phyloP scores from a whole-genome alignment of 2,888 invertebrate genomes.

The Cylindroiulus punctatus region DNA sequence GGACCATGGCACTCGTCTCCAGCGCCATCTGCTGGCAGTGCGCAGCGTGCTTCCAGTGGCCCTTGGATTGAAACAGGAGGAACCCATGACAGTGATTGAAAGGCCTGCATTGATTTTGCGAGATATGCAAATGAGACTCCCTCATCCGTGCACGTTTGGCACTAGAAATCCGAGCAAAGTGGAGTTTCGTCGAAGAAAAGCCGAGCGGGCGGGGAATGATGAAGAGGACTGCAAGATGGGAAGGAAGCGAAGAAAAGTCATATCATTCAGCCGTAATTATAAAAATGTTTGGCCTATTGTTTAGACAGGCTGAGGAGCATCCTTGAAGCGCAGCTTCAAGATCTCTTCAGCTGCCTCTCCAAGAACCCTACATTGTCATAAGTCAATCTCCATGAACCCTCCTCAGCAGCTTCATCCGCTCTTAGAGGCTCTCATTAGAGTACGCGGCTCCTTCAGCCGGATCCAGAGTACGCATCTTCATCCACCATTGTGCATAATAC shows the following conservation, averaged over 20 bases:
- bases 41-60: neutral
- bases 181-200: constrained; percentile 38
- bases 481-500: constrained; percentile 38
- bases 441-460: constrained; percentile 23
- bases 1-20: neutral
- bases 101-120: constrained; percentile 31
- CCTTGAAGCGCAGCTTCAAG: constrained; percentile 51
- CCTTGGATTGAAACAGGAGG: neutral
- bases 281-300: constrained; percentile 55
- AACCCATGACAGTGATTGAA: constrained; percentile 21
- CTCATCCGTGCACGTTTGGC: constrained; percentile 5
- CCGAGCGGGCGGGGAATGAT: constrained; percentile 20
- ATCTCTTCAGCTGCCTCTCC: constrained; percentile 48
- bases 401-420: constrained; percentile 43
- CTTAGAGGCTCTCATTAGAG: constrained; percentile 42
- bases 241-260: constrained; percentile 48
- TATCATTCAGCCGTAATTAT: constrained; percentile 51
- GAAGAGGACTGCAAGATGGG: constrained; percentile 15
- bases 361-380: constrained; percentile 50
- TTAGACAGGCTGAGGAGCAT: constrained; percentile 53
- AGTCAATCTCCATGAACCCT: constrained; percentile 46
- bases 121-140: constrained; percentile 38
- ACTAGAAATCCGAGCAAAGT: constrained; percentile 42
- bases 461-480: constrained; percentile 34
- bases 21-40: neutral